Base-by-base conservation (phyloP, 2,888 invertebrate species). In the Melanostoma scalare region DNA sequence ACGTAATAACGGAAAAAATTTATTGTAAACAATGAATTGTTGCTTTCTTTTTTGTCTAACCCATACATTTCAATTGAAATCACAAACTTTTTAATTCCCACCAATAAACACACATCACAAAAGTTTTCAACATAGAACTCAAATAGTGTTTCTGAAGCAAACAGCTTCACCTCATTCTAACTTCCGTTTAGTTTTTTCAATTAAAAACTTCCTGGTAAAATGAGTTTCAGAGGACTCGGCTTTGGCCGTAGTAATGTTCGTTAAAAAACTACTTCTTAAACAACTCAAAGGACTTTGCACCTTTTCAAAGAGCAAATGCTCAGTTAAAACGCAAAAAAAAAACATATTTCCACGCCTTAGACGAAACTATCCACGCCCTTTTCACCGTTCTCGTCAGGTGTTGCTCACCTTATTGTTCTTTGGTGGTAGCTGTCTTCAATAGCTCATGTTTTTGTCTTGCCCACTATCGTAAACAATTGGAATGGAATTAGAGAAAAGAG, bases 131-230 rank as follows among this genome's bases (percentile, higher is more conserved):
- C 20, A 20, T 20, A 38, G 6, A 38, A 38, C 38, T 38, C 4
- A 38, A 38, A 20, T 20, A 1, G 20, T 20, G 20, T 20, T 20
- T 20, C 20, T 20, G 20, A 4, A 42, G 42, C 42, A 42, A 42
- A 42, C 42, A 42, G n/a, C 42, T 42, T n/a, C 6, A 55, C 6
- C n/a, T 55, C n/a, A 2, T 55, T 36, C 53, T n/a, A 3, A 3
- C 9, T 50, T 50, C 42, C 33, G 33, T 61, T 72, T 30, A 42
- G 48, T 10, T 61, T 42, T 52, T 61, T 6, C 48, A 72, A 72
- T 60, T 72, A 60, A 56, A 56, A 56, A 38, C 56, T 35, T 6
- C 56, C 38, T 35, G n/a, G 36, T 56, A 10, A 56, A 56, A 38
- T 56, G 38, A 56, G 56, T 56, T 56, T 30, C 36, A 56, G 56